Base-by-base conservation (phyloP, 2,113 vertebrate genomes). In the Copsychus sechellarum region DNA sequence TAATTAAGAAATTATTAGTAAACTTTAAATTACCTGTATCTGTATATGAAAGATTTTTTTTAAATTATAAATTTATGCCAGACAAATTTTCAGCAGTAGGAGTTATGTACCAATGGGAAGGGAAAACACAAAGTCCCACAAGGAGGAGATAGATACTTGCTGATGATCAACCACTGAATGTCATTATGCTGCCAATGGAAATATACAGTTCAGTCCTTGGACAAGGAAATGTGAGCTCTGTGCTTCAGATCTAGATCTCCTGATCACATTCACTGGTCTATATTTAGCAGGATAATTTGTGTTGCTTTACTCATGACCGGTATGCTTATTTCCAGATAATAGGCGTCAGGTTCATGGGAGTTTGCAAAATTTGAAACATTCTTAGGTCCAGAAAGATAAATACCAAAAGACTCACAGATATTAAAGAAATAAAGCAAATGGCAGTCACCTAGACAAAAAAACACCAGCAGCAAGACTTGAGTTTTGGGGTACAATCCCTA, bases 71-170 rank as follows among this genome's bases (percentile, higher is more conserved):
- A 56, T 56, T 53, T 76, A 33, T 36, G 72, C 21, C 3, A 76
- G 17, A 48, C 1, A 71, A 47, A 60, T 69, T 51, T 76, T 20
- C n/a, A 85, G 5, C 53, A 34, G 28, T 24, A 73, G 11, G 14
- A 90, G 65, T 8, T 76, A 26, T 14, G 69, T 9, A 31, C 9
- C 42, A 51, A 8, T 11, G 28, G 11, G 91, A 81, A 28, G 29
- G 24, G 89, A 92, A 95, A 96, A 12, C 16, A 65, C 15, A 38
- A 79, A 90, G 78, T 94, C 90, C 74, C 90, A 92, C 83, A 88
- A 74, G 90, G 78, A 95, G 88, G 81, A 91, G 76, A 83, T 50
- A 94, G 70, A 71, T 64, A 65, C 70, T 82, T 89, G n/a, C 73
- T 92, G 50, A 77, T 91, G 74, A 95, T 82, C 14, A 87, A 48